A percentile compares a stretch with the other conserved stretches of the same genome.
Evolutionary conservation across 2,113 vertebrate genomes (phyloP).

Genomic region (Deroptyus accipitrinus): DNA sequence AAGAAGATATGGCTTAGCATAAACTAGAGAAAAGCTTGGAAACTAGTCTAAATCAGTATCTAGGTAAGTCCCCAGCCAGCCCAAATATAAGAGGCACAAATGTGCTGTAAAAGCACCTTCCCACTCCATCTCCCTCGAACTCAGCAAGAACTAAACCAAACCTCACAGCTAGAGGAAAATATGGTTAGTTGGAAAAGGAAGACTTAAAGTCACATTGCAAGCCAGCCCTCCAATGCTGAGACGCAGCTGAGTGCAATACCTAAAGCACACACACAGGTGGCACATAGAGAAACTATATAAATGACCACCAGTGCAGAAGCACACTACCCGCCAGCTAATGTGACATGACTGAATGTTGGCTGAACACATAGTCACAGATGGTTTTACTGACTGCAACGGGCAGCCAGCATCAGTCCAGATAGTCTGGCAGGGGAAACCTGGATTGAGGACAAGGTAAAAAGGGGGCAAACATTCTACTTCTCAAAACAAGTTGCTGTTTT

Average conservation of each 20-base stretch:
- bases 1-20: neutral
- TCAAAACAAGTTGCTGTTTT: conserved; percentile 12
- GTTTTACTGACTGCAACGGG: neutral
- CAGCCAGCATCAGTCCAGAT: neutral
- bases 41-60: neutral
- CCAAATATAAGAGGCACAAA: neutral
- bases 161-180: neutral
- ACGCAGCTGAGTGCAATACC: neutral
- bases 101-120: neutral
- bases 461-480: neutral
- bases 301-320: neutral
- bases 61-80: neutral
- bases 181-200: neutral
- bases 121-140: neutral
- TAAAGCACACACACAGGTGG: neutral
- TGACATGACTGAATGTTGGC: neutral
- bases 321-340: neutral
- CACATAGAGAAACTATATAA: neutral
- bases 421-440: neutral
- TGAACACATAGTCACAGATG: neutral
- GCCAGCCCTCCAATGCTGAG: neutral
- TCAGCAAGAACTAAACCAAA: neutral
- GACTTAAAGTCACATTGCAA: neutral
- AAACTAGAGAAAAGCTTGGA: neutral
- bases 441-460: neutral